Evolutionary conservation across 2,888 invertebrate species (phyloP).

Genomic region (Monopis laevigella): DNA sequence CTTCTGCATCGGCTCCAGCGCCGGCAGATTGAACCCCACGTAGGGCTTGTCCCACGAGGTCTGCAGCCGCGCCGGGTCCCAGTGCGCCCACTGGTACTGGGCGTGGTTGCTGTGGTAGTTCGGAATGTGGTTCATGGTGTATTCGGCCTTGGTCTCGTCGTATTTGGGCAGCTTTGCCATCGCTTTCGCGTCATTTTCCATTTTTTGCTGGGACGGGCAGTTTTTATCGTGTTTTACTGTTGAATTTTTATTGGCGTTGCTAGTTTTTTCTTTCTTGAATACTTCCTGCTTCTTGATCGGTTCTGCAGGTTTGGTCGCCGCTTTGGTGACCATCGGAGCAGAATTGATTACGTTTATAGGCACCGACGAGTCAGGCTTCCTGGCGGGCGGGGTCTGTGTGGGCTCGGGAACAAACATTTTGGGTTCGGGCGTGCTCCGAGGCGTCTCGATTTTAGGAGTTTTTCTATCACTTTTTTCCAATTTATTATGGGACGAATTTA

Average conservation of each 20-base stretch:
- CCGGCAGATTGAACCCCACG: slow-evolving; percentile 66
- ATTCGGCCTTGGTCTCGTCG: slow-evolving; percentile 69
- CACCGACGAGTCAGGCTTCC: slow-evolving; percentile 54
- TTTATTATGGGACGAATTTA: slow-evolving; percentile 59
- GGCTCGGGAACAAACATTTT: slow-evolving; percentile 61
- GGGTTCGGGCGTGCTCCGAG: slow-evolving; percentile 50
- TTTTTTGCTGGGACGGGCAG: slow-evolving; percentile 45
- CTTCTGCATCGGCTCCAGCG: slow-evolving; percentile 68
- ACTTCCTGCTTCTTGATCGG: slow-evolving; percentile 60
- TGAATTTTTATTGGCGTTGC: slow-evolving; percentile 42
- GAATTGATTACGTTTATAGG: slow-evolving; percentile 58
- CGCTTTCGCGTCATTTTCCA: slow-evolving; percentile 63
- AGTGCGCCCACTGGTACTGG: slow-evolving; percentile 70
- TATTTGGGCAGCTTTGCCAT: slow-evolving; percentile 61
- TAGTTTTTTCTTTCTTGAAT: slow-evolving; percentile 60
- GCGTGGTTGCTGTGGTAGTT: slow-evolving; percentile 72
- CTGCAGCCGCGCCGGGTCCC: slow-evolving; percentile 62
- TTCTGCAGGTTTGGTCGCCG: slow-evolving; percentile 48
- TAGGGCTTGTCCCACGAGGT: slow-evolving; percentile 66
- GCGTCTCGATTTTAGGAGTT: slow-evolving; percentile 41
- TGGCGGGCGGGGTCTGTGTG: slow-evolving; percentile 30
- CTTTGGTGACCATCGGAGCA: slow-evolving; percentile 34
- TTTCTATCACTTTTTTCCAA: slow-evolving; percentile 55
- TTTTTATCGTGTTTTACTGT: slow-evolving; percentile 55
- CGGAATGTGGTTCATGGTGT: slow-evolving; percentile 71